These are phyloP conservation scores for Chromobotia macracanthus DNA, from an alignment of 2,797 vertebrate genomes.

Conservation along the genomic window DNA sequence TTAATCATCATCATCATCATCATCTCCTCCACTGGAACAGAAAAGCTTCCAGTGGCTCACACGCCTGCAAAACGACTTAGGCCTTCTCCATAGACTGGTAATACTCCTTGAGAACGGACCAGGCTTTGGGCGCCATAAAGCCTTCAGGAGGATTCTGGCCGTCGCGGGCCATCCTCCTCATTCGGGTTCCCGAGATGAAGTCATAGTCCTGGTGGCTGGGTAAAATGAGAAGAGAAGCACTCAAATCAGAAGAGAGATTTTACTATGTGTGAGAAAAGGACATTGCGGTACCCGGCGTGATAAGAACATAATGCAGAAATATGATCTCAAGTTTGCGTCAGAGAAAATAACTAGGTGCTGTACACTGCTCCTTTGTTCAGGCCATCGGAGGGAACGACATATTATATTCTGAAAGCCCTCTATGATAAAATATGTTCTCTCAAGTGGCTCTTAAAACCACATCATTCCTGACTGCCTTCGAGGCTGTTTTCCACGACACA, in stretches of 20 bases:
- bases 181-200: conserved; percentile 98
- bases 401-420: conserved; percentile 25
- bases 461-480: not conserved
- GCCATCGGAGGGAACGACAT: not conserved
- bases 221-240: conserved; percentile 32
- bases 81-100: conserved; percentile 93
- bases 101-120: conserved; percentile 94
- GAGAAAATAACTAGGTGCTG: conserved; percentile 34
- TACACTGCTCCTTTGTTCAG: conserved; percentile 34
- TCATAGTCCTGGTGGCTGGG: conserved; percentile 95
- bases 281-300: conserved; percentile 25
- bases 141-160: conserved; percentile 93
- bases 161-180: conserved; percentile 94
- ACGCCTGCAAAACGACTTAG: conserved; percentile 67
- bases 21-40: conserved; percentile 52
- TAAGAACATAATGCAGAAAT: conserved; percentile 39
- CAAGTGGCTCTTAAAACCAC: not conserved
- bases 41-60: conserved; percentile 57
- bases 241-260: conserved; percentile 13
- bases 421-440: conserved; percentile 40
- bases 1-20: not conserved
- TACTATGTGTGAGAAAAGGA: conserved; percentile 33
- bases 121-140: conserved; percentile 97
- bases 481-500: not conserved
- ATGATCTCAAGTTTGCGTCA: conserved; percentile 22